Percentiles rank a stretch among this genome's conserved stretches.
Conservation (phyloP, 2,113 vertebrate species). For the Istiophorus platypterus region DNA sequence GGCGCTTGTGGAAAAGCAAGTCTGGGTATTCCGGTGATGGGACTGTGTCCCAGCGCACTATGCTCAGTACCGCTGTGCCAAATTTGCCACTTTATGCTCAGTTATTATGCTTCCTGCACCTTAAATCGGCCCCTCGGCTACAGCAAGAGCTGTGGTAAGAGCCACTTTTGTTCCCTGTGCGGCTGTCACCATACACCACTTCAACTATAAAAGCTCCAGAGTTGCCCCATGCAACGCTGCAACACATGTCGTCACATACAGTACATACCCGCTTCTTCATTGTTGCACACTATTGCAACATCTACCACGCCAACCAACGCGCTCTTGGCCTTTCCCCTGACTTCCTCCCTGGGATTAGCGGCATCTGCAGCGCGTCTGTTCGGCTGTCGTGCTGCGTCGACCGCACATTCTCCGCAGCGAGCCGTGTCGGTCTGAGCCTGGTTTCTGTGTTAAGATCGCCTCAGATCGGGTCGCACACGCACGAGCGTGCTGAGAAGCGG, state of each 20-base stretch:
- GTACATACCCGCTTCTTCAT: neutral
- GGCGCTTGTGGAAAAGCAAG: neutral
- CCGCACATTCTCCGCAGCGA: slow-evolving; percentile 35
- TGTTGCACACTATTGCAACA: neutral
- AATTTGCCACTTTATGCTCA: neutral
- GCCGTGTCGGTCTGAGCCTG: neutral
- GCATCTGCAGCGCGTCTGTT: slow-evolving; percentile 27
- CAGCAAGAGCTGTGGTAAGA: no score
- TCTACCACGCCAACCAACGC: neutral
- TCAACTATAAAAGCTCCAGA: neutral
- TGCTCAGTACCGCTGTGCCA: neutral
- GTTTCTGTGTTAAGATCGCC: no score
- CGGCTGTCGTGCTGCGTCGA: slow-evolving; percentile 29
- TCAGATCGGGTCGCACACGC: no score
- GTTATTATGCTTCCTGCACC: neutral
- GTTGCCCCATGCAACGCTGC: neutral
- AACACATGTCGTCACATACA: neutral
- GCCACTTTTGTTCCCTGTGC: neutral
- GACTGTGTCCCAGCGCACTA: neutral
- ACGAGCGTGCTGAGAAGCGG: no score
- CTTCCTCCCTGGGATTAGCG: slow-evolving; percentile 24
- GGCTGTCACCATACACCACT: neutral
- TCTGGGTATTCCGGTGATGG: neutral
- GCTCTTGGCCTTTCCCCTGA: slow-evolving; percentile 31
- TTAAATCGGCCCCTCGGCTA: neutral